Evolutionary conservation across 2,797 vertebrate genomes (phyloP), one percentile per base, ranked within the genome.

Genomic region (Chrosomus eos): DNA sequence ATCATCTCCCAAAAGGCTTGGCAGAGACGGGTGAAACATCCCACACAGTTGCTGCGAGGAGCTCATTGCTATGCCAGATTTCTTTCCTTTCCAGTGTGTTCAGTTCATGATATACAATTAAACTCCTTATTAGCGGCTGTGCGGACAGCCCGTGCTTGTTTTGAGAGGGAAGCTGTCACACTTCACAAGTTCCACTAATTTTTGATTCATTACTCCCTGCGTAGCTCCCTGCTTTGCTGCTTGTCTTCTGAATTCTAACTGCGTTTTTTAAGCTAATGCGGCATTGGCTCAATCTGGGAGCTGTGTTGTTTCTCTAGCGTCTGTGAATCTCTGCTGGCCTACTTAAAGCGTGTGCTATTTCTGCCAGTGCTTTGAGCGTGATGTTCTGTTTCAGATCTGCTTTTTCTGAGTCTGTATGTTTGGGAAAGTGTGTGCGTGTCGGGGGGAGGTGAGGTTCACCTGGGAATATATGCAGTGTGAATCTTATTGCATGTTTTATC

Each of bases 321-420:
- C 72, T 89, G 64, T 87, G 85, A 64, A 64, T 89, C 83, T 92
- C 88, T 91, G 91, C 89, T 87, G 92, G 51, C 93, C 94, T 92
- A 94, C 91, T 93, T 95, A 88, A 64, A 89, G 31, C 3, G 3
- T 51, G 81, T 26, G 72, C 81, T 85, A 75, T 85, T 83, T 86
- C 40, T 86, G 83, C 33, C 75, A 78, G 66, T 45, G 51, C 72
- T 76, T 66, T 66, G 43, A 82, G 43, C 85, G 82, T 87, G 79
- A 87, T 88, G 78, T 58, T 55, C 81, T 86, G 66, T 58, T 67
- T 83, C 38, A 86, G n/a, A 88, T 87, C 51, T 48, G 43, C 45
- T 66, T 33, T 55, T 31, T 86, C 68, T 26, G 66, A 66, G 76
- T 66, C 58, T 26, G 18, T 53, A 21, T 83, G 31, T 67, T 83